Conservation (phyloP, 1,140 invertebrate genomes). For the Nasonia vitripennis region DNA sequence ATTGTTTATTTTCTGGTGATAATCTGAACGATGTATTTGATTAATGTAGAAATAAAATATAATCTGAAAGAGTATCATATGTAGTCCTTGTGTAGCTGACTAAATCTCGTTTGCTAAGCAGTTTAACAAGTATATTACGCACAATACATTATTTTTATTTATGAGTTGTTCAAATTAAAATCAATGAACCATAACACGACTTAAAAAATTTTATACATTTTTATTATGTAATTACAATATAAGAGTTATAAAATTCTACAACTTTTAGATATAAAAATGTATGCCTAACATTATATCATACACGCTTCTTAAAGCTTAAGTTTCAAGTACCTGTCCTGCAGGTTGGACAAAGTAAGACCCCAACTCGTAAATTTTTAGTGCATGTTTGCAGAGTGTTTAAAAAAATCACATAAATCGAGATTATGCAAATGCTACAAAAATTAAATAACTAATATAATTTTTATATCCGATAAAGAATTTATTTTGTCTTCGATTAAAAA, state of each 20-base stretch:
- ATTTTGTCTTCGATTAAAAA: neutral
- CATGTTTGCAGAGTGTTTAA: neutral
- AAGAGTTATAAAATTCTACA: constrained; percentile 3
- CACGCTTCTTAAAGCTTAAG: neutral
- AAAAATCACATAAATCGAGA: neutral
- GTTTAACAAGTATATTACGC: neutral
- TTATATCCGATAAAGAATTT: neutral
- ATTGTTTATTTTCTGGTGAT: constrained; percentile 20
- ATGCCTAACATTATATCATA: constrained; percentile 6
- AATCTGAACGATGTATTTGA: constrained; percentile 28
- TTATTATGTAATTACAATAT: neutral
- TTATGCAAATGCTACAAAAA: neutral
- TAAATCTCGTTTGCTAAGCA: neutral
- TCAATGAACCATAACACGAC: neutral
- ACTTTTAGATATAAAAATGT: neutral
- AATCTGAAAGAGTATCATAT: constrained; percentile 9
- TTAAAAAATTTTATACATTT: constrained; percentile 5
- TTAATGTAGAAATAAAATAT: constrained; percentile 48
- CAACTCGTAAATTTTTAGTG: neutral
- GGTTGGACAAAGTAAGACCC: constrained; percentile 3
- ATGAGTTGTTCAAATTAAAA: neutral
- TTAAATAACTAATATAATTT: neutral
- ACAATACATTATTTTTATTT: neutral
- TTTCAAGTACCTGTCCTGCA: constrained; percentile 16
- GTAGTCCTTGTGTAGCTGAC: neutral